Evolutionary conservation across 2,113 vertebrate species (phyloP), one percentile per base, ranked within the genome.

Genomic region (Nettapus auritus): DNA sequence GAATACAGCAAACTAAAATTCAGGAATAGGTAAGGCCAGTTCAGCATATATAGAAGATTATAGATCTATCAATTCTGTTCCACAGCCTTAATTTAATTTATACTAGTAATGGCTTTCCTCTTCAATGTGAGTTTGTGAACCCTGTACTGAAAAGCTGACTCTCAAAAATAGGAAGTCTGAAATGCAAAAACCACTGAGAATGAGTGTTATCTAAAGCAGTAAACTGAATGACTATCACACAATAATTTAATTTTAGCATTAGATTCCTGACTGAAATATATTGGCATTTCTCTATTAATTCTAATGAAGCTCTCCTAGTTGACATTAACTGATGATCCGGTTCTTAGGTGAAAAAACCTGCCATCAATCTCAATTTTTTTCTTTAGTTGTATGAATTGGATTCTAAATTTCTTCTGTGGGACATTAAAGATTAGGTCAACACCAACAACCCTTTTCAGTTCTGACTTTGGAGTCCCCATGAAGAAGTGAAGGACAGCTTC

Each of bases 361-460:
- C 98, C 98, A 38, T 98, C 97, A 60, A 99, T 81, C 62, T 97
- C 86, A 1, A 99, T 91, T 86, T 96, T 98, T 97, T 98, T 99
- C 90, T 98, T 97, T 33, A 98, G 98, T 52, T 99, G 98, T 25
- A 94, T 97, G 77, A 99, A 94, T 67, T 97, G 98, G 75, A 99
- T 89, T 91, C 97, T 80, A 74, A 99, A 95, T 91, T 93, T 98
- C 52, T 96, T 98, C 92, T 87, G 94, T 33, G 87, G 92, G 34
- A 98, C 63, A 78, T 90, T 98, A 74, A 98, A 97, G 96, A 94
- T 95, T 70, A 99, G 21, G 64, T 99, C 98, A 94, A 99, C 31
- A 69, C 98, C 98, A 86, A 98, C n/a, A 57, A 99, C 98, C 94
- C 99, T 98, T 42, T 97, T 97, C 40, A 98, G 85, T 20, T 98